Conservation (phyloP, 37 sponge, comb jelly and placozoan genomes). For the Oscarella lobularis region DNA sequence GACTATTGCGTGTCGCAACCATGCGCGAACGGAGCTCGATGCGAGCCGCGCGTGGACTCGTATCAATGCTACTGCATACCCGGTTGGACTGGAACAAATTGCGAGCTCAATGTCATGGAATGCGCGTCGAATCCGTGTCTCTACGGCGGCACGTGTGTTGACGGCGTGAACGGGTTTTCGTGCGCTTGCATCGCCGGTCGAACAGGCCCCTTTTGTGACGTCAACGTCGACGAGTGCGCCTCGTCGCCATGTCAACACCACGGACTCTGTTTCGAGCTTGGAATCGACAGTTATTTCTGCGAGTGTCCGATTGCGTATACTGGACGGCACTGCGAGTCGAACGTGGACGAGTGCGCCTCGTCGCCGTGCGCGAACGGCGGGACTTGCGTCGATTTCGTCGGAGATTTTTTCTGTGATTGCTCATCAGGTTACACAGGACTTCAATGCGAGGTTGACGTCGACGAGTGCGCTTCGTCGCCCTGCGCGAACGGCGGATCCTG, state of each 20-base stretch:
- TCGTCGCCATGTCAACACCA: background rate
- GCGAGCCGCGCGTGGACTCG: background rate
- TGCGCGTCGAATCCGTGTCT: constrained; percentile 2
- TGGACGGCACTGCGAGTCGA: constrained; percentile 4
- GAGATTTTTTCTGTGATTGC: background rate
- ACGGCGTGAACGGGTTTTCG: constrained; percentile 16
- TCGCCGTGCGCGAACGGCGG: background rate
- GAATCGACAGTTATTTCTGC: constrained; percentile 4
- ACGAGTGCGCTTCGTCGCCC: background rate
- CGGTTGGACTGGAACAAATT: constrained; percentile 1
- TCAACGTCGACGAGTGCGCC: constrained; percentile 13
- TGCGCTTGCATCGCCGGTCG: constrained; percentile 32
- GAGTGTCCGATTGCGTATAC: background rate
- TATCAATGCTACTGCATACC: background rate
- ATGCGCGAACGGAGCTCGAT: constrained; percentile 24
- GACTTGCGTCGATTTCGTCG: background rate
- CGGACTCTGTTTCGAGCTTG: background rate
- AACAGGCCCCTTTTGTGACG: constrained; percentile 13
- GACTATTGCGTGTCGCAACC: constrained; percentile 31
- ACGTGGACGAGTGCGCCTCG: constrained; percentile 4
- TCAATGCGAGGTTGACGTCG: background rate
- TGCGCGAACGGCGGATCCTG: background rate
- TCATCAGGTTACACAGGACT: background rate
- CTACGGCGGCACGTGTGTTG: background rate
- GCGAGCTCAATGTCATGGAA: background rate